phyloP scores from a whole-genome alignment of 2,113 vertebrate genomes.

The Pterocles burchelli region DNA sequence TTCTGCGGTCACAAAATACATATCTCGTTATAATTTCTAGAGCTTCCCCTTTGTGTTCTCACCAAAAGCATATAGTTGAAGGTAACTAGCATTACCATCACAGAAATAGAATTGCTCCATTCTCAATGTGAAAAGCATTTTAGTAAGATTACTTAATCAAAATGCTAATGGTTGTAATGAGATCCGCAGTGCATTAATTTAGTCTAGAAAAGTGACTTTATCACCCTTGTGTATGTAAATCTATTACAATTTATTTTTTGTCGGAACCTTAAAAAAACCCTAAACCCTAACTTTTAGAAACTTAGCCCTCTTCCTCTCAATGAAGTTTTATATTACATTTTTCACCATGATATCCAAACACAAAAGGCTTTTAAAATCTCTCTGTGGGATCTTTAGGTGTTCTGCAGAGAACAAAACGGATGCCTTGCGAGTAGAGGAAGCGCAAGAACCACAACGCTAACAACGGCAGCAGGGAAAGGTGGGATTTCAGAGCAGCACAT shows the following conservation, averaged over 20 bases:
- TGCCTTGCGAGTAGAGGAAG: background rate
- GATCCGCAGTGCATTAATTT: background rate
- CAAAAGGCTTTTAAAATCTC: background rate
- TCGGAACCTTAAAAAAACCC: background rate
- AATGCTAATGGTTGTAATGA: background rate
- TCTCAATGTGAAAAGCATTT: background rate
- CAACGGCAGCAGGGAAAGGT: background rate
- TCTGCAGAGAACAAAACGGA: background rate
- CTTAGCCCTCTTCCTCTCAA: background rate
- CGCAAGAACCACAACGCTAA: background rate
- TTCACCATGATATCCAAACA: background rate
- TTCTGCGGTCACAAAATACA: background rate
- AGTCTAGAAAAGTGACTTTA: background rate
- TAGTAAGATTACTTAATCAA: background rate
- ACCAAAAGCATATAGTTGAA: background rate
- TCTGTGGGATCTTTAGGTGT: background rate
- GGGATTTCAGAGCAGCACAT: background rate
- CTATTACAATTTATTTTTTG: background rate
- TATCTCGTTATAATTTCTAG: background rate
- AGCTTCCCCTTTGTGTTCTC: background rate
- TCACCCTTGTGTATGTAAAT: background rate
- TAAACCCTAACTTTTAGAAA: background rate
- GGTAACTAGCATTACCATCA: background rate
- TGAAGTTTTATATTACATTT: background rate
- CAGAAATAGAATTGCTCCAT: background rate